Evolutionary conservation across 1,140 invertebrate species (phyloP).

Genomic region (Latrodectus geometricus): DNA sequence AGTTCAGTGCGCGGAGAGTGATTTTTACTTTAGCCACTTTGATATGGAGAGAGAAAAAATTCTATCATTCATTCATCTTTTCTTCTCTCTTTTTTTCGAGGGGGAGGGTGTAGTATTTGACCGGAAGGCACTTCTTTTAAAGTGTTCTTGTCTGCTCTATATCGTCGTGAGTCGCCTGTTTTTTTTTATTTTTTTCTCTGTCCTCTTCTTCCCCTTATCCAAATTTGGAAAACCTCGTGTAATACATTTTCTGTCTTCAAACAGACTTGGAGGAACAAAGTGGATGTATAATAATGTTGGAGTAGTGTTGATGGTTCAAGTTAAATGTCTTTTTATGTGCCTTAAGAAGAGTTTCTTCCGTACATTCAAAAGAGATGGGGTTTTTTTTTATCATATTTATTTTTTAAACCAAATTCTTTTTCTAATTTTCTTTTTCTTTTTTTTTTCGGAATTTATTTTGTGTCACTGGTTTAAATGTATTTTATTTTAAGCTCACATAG

Average conservation of each 20-base stretch:
- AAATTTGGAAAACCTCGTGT: conserved; percentile 40
- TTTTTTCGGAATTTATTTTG: no score
- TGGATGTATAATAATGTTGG: neutral
- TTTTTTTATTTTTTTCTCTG: neutral
- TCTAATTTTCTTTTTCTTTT: no score
- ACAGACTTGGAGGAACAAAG: conserved; percentile 2
- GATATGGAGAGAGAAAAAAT: conserved; percentile 29
- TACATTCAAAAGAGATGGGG: no score
- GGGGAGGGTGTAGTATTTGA: conserved; percentile 41
- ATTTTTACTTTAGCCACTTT: conserved; percentile 62
- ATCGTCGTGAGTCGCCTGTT: neutral
- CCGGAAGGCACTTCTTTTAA: conserved; percentile 50
- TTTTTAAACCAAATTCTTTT: no score
- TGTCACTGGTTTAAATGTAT: no score
- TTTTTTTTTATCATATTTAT: no score
- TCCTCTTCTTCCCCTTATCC: conserved; percentile 12
- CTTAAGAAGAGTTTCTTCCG: no score
- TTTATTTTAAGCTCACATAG: no score
- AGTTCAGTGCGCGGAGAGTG: conserved; percentile 54
- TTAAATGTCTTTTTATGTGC: no score
- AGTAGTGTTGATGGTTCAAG: neutral
- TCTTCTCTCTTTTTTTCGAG: conserved; percentile 1
- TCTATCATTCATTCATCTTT: conserved; percentile 57
- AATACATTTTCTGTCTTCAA: conserved; percentile 14
- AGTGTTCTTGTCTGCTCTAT: conserved; percentile 13